These are phyloP conservation scores for Parus major DNA, from an alignment of 2,113 vertebrate species.

Conservation along the genomic window DNA sequence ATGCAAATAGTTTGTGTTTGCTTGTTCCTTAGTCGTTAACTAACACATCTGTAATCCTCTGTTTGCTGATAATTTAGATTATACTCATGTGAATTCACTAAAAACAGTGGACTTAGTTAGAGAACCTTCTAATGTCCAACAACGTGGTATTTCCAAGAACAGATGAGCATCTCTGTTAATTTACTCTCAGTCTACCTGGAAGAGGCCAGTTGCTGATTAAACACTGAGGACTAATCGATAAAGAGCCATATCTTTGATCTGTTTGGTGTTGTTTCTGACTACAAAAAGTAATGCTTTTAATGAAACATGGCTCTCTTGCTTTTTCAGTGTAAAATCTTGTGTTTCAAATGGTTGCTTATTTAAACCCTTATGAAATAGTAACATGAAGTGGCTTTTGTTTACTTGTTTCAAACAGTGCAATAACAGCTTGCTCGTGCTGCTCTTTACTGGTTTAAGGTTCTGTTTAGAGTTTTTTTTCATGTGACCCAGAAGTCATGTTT, in stretches of 20 bases:
- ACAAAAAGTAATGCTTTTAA: not conserved
- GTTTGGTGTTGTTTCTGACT: constrained; percentile 14
- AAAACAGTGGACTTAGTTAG: not conserved
- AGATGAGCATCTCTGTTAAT: not conserved
- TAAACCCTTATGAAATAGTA: not conserved
- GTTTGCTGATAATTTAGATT: not conserved
- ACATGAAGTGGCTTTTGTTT: not conserved
- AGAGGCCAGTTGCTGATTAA: not conserved
- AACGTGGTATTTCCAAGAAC: not conserved
- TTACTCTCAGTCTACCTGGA: not conserved
- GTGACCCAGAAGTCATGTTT: constrained; percentile 4
- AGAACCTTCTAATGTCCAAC: not conserved
- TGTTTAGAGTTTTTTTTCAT: not conserved
- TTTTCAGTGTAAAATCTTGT: not conserved
- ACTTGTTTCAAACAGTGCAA: not conserved
- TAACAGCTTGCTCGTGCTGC: not conserved
- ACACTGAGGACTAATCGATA: constrained; percentile 9
- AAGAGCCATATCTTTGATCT: constrained; percentile 16
- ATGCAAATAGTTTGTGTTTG: not conserved
- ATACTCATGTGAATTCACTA: not conserved
- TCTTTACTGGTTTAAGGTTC: not conserved
- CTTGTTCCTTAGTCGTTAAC: not conserved
- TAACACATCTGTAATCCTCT: not conserved
- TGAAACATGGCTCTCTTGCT: not conserved
- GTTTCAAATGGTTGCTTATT: not conserved